Base-by-base conservation (phyloP, 2,888 invertebrate genomes). In the Dromius quadrimaculatus region DNA sequence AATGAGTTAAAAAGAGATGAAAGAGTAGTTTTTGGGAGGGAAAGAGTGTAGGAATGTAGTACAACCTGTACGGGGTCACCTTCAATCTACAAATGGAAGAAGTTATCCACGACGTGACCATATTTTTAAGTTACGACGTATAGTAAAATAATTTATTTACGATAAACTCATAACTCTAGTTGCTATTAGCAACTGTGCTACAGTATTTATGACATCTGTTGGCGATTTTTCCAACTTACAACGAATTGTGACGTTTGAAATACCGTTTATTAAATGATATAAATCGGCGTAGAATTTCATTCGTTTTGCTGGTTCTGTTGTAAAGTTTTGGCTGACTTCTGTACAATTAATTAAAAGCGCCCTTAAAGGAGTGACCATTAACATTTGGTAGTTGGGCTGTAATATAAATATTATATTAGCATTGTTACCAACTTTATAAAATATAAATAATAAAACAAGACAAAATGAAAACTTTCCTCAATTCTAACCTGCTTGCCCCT, bases 261-360 rank as follows among this genome's bases (percentile, higher is more conserved):
- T 89, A 0, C 86, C 84, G 81, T 88, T 84, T 72, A 91, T 89
- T 64, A 93, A 79, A 15, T 91, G 88, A 79, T 89, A 90, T 1
- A 93, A 82, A 78, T 93, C 93, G 0, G 92, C 89, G 76, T 87
- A 90, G 79, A 90, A 93, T 89, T 90, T 17, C 59, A 59, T 62
- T 54, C 36, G 36, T 19, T 59, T 59, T 15, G 15, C 11, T 17
- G n/a, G 17, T 36, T 20, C 43, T 1, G 87, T 85, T 62, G 83
- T 86, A 74, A 93, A 92, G 73, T 89, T 88, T 6, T 89, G 87
- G 50, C 90, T 89, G 34, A 92, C 88, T 80, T 95, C 95, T 0
- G 91, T 90, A 75, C 92, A 91, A 72, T 90, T 89, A 43, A 94
- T 86, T 5, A 90, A 83, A 2, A 84, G 81, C 0, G 92, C 87